Evolutionary conservation across 1,140 invertebrate genomes (phyloP).

Genomic region (Drosophila auraria): DNA sequence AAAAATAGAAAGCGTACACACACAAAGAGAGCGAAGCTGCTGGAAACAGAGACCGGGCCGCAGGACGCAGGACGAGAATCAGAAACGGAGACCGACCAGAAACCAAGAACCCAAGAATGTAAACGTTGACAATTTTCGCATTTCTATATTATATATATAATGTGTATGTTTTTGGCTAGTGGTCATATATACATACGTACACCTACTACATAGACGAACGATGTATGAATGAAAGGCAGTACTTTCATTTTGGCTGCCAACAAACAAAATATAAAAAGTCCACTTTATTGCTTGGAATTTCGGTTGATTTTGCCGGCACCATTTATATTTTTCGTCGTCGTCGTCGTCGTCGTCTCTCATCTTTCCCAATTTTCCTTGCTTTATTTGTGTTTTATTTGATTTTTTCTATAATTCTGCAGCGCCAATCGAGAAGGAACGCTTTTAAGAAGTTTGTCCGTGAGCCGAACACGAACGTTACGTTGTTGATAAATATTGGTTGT

Average conservation of each 20-base stretch:
- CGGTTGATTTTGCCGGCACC: constrained; percentile 35
- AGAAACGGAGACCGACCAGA: constrained; percentile 28
- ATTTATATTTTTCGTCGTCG: constrained; percentile 16
- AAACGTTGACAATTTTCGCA: constrained; percentile 68
- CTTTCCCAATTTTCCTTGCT: constrained; percentile 55
- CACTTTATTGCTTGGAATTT: constrained; percentile 67
- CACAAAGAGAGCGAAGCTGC: constrained; percentile 31
- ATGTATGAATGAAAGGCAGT: constrained; percentile 49
- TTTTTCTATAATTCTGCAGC: constrained; percentile 74
- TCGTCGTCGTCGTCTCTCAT: constrained; percentile 13
- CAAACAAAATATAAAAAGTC: constrained; percentile 64
- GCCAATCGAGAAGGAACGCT: constrained; percentile 42
- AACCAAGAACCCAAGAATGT: constrained; percentile 66
- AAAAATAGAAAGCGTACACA: constrained; percentile 50
- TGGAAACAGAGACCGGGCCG: constrained; percentile 24
- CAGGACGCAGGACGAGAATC: too few species aligned
- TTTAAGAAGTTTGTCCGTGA: constrained; percentile 77
- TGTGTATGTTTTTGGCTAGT: constrained; percentile 31
- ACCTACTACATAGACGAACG: constrained; percentile 12
- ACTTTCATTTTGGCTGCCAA: constrained; percentile 77
- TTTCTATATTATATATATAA: constrained; percentile 50
- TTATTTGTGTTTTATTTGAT: constrained; percentile 71
- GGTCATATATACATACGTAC: constrained; percentile 18
- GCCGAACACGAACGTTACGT: constrained; percentile 73
- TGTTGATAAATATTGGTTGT: constrained; percentile 81